These are phyloP conservation scores for Bursaphelenchus okinawaensis DNA, from an alignment of 2,888 invertebrate genomes.

Conservation along the genomic window DNA sequence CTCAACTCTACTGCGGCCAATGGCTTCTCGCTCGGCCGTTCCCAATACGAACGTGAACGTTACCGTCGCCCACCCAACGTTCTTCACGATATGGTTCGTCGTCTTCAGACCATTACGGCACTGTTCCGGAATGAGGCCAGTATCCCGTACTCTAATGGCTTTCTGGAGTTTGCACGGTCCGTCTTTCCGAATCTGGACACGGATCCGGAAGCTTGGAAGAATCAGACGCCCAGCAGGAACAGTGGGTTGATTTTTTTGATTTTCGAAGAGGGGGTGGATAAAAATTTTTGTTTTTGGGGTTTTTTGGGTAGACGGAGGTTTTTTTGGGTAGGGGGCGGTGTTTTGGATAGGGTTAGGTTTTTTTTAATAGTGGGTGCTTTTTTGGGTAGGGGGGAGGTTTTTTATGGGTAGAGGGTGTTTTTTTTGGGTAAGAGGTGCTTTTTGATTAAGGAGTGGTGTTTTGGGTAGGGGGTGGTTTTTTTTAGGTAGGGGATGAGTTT, in stretches of 20 bases:
- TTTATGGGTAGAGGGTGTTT: too few relatives aligned
- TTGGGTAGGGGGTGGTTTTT: too few relatives aligned
- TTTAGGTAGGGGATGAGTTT: too few relatives aligned
- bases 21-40: not conserved
- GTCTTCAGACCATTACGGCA: not conserved
- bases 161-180: not conserved
- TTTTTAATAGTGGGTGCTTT: too few relatives aligned
- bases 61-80: not conserved
- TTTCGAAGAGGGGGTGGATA: not conserved
- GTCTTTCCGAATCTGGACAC: not conserved
- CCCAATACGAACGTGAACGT: not conserved
- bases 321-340: too few relatives aligned
- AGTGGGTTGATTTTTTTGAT: too few relatives aligned
- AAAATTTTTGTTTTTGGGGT: too few relatives aligned
- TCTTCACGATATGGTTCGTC: not conserved
- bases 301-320: too few relatives aligned
- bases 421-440: too few relatives aligned
- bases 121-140: not conserved
- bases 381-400: too few relatives aligned
- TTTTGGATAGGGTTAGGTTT: too few relatives aligned
- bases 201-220: not conserved
- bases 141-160: not conserved
- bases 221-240: not conserved
- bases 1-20: not conserved
- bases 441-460: too few relatives aligned